Evolutionary conservation across 1,140 invertebrate species (phyloP), one percentile per base, ranked within the genome.

Genomic region (Drosophila willistoni): DNA sequence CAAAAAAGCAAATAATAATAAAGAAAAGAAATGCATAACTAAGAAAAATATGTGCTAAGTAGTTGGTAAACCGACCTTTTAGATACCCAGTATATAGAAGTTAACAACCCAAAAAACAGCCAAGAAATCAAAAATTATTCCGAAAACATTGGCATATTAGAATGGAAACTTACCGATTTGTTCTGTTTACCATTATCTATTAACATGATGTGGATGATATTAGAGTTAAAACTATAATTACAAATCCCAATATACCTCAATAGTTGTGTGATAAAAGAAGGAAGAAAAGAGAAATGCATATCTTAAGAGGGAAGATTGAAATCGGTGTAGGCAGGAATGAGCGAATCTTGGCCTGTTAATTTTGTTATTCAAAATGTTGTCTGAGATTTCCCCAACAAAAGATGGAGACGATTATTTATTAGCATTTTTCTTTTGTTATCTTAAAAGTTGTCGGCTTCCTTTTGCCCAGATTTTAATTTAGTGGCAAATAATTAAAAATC

Each of bases 351-450:
- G 71, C 68, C 89, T 90, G 89, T 91, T 91, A 91, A 91, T 91
- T 91, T 91, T 86, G 81, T 90, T 91, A 91, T 91, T 91, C 90
- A 90, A 91, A 91, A 85, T 82, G 79, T 69, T 75, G 69, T 75
- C 77, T 68, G 73, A 63, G 84, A 71, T 77, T 63, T 47, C n/a
- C 14, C 19, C 14, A 59, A 33, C 29, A 77, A 71, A 77, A 71
- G 71, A 63, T 83, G 81, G 75, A 75, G 85, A 91, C 84, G 84
- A 90, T 91, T 91, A 90, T 91, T 91, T 83, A 90, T 84, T 51
- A 29, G 42, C 56, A 71, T 81, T 79, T 77, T 72, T 71, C 70
- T 70, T 85, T 91, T 91, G 89, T 90, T 70, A 69, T 61, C 44
- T 42, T 55, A 7, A 14, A 68, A 71, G 66, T 68, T 68, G 78